Base-by-base conservation (phyloP, 2,888 invertebrate species). In the Drymonia ruficornis region DNA sequence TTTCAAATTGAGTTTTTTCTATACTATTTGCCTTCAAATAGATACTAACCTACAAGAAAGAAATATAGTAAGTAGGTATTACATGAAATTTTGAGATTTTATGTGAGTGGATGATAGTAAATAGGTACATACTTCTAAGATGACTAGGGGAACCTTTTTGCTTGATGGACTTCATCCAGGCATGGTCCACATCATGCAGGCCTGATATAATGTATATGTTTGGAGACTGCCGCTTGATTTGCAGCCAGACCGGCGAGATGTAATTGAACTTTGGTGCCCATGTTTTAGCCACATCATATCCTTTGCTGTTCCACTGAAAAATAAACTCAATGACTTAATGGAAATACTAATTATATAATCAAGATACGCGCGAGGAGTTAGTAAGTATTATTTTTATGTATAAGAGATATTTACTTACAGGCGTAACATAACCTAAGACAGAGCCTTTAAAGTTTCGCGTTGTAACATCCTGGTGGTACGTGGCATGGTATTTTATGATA, bases 201-300 rank as follows among this genome's bases (percentile, higher is more conserved):
- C 96, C 96, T 0, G 94, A 93, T 50, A 97, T 84, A 49, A 95
- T 94, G 78, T 96, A 96, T 18, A 93, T 93, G 54, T 93, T 93
- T 2, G 91, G 86, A 15, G 93, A 94, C 55, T 94, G 94, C 40
- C 95, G 91, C 56, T 95, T 94, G 13, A 99, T 89, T 89, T 98
- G 98, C 31, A 99, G 94, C 99, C 99, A 99, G 0, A 99, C 99
- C 0, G 99, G 99, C 0, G 98, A 97, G 23, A 99, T 95, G 74
- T 96, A 96, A 50, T 97, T 96, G 72, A 99, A 97, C 86, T 99
- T 99, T 44, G 95, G 94, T 11, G 95, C 96, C 93, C 98, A 98
- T 53, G 93, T 94, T 87, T 98, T 98, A 0, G 98, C 97, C 49
- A 98, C 94, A 85, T 98, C 97, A 86, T 98, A 98, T 0, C 99